A percentile compares a stretch with the other conserved stretches of the same genome.
These are phyloP conservation scores for Ispidina lecontei DNA, from an alignment of 2,797 vertebrate genomes.

Conservation along the genomic window DNA sequence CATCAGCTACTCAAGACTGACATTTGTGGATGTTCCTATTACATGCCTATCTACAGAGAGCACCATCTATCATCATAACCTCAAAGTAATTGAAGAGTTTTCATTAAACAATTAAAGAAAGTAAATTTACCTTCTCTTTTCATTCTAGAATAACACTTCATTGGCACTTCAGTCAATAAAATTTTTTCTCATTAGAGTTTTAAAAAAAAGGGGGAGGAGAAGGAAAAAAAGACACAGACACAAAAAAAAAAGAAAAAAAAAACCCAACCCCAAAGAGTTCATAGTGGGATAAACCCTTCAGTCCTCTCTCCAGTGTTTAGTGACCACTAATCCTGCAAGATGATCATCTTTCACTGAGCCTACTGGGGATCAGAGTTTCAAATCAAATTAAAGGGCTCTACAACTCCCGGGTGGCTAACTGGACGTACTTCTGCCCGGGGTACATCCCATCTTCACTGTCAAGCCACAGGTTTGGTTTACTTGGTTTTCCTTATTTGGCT, in stretches of 20 bases:
- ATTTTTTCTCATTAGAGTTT: background rate
- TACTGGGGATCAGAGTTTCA: background rate
- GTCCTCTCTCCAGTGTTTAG: background rate
- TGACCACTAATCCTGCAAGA: slow-evolving; percentile 16
- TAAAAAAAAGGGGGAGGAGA: fast-evolving
- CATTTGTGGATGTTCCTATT: background rate
- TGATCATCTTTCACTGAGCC: background rate
- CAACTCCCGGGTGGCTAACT: background rate
- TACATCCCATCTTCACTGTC: background rate
- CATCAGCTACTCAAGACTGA: background rate
- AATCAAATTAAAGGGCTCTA: background rate
- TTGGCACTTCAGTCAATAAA: background rate
- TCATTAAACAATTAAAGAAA: background rate
- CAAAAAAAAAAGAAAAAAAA: background rate
- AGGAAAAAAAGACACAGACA: background rate
- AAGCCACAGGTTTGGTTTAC: background rate
- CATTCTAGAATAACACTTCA: background rate
- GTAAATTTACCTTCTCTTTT: background rate
- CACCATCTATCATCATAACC: background rate
- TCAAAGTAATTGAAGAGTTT: background rate
- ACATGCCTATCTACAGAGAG: background rate
- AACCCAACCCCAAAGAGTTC: background rate
- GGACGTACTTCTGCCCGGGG: fast-evolving
- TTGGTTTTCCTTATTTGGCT: background rate
- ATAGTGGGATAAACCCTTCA: background rate